Conservation (phyloP, 2,888 invertebrate genomes). For the Leistus spinibarbis region DNA sequence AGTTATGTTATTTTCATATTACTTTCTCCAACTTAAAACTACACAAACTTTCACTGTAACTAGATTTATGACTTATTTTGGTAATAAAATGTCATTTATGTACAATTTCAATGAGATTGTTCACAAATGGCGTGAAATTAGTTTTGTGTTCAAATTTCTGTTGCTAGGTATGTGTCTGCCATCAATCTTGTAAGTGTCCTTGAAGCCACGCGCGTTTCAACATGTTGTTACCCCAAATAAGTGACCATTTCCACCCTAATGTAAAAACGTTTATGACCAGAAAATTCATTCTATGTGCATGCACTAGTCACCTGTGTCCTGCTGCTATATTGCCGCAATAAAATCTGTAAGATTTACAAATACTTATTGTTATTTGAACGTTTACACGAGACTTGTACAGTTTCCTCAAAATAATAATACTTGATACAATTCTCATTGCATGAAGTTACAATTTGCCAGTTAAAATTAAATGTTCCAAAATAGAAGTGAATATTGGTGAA, state of each 20-base stretch:
- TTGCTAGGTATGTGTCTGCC: neutral
- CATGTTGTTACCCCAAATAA: neutral
- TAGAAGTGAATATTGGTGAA: neutral
- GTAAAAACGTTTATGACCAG: slow-evolving; percentile 2
- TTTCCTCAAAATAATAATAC: neutral
- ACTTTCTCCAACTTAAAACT: neutral
- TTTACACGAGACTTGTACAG: slow-evolving; percentile 4
- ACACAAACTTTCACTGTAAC: neutral
- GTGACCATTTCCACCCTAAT: neutral
- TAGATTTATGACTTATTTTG: slow-evolving; percentile 13
- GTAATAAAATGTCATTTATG: slow-evolving; percentile 4
- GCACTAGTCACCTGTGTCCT: slow-evolving; percentile 6
- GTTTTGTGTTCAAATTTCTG: slow-evolving; percentile 11
- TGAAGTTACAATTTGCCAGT: no score
- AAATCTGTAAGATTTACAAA: slow-evolving; percentile 11
- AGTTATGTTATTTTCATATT: neutral
- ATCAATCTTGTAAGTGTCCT: neutral
- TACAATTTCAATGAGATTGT: slow-evolving; percentile 4
- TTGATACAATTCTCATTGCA: no score
- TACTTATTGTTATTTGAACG: neutral
- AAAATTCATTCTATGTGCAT: neutral
- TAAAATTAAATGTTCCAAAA: no score
- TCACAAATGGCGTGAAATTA: slow-evolving; percentile 15
- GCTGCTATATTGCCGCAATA: slow-evolving; percentile 26
- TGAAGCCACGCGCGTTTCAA: slow-evolving; percentile 16